These are phyloP conservation scores for Nezara viridula DNA, from an alignment of 2,888 invertebrate species.

Conservation along the genomic window DNA sequence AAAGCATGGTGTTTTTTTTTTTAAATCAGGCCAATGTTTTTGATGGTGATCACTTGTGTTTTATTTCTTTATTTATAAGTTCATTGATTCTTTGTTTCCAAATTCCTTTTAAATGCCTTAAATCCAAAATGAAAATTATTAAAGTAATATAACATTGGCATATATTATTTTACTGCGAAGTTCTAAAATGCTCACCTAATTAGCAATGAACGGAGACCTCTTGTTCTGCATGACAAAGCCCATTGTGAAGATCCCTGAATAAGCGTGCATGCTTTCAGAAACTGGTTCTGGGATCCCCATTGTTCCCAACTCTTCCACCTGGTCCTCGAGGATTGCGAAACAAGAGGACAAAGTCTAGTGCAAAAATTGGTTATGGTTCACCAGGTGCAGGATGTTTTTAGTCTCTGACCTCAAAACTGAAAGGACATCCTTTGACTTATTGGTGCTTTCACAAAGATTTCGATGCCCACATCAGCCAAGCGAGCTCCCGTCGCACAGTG, in stretches of 20 bases:
- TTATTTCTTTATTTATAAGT: no score
- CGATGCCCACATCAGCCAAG: background rate
- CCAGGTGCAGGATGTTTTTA: slow-evolving; percentile 27
- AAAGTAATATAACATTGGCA: background rate
- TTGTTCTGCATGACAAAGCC: slow-evolving; percentile 17
- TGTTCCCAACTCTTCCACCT: slow-evolving; percentile 37
- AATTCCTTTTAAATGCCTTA: no score
- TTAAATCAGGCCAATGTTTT: no score
- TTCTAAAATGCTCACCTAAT: background rate
- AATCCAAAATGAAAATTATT: background rate
- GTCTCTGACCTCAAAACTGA: background rate
- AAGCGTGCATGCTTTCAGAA: slow-evolving; percentile 28
- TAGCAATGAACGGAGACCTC: slow-evolving; percentile 26
- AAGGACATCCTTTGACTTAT: background rate
- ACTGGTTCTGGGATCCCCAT: slow-evolving; percentile 32
- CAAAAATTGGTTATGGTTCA: slow-evolving; percentile 23
- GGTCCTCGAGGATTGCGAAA: background rate
- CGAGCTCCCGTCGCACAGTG: background rate
- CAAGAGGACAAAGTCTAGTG: slow-evolving; percentile 27
- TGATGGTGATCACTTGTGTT: no score
- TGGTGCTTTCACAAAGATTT: background rate
- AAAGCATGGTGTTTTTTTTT: no score
- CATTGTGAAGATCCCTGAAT: slow-evolving; percentile 31
- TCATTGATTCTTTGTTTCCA: no score
- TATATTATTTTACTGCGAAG: background rate